phyloP scores from a whole-genome alignment of 2,888 invertebrate genomes.

The Rhodophaea formosa region DNA sequence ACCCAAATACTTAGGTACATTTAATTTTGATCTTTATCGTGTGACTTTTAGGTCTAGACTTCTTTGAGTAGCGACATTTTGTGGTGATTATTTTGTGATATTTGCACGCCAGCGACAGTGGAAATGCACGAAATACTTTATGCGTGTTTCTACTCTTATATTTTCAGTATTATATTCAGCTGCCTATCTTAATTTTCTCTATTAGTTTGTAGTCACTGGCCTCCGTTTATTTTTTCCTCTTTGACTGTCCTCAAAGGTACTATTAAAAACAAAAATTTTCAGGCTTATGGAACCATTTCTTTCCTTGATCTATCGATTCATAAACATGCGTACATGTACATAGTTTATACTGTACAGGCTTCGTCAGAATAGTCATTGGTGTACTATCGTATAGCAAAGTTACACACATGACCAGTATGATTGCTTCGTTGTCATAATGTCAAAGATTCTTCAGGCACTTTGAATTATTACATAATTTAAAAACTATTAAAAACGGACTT shows the following conservation, averaged over 20 bases:
- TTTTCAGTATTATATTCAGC: background rate
- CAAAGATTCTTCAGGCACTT: too few relatives aligned
- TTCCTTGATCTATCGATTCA: constrained; percentile 26
- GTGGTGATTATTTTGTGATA: background rate
- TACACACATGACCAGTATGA: background rate
- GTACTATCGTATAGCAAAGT: background rate
- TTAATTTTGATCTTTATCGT: background rate
- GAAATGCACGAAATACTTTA: constrained; percentile 7
- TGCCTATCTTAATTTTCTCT: background rate
- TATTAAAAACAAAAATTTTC: background rate
- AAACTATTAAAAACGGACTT: background rate
- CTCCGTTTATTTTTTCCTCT: background rate
- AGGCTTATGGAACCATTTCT: constrained; percentile 29
- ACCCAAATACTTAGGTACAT: background rate
- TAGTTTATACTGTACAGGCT: constrained; percentile 16
- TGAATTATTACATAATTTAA: background rate
- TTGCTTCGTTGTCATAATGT: constrained; percentile 3
- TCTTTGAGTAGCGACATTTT: background rate
- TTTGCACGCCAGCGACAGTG: background rate
- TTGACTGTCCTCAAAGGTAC: background rate
- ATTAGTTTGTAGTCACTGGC: background rate
- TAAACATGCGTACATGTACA: constrained; percentile 13
- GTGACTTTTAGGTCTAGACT: background rate
- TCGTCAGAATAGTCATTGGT: background rate
- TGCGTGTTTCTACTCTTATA: background rate